Evolutionary conservation across 2,888 invertebrate species (phyloP).

Genomic region (Salpingus planirostris): DNA sequence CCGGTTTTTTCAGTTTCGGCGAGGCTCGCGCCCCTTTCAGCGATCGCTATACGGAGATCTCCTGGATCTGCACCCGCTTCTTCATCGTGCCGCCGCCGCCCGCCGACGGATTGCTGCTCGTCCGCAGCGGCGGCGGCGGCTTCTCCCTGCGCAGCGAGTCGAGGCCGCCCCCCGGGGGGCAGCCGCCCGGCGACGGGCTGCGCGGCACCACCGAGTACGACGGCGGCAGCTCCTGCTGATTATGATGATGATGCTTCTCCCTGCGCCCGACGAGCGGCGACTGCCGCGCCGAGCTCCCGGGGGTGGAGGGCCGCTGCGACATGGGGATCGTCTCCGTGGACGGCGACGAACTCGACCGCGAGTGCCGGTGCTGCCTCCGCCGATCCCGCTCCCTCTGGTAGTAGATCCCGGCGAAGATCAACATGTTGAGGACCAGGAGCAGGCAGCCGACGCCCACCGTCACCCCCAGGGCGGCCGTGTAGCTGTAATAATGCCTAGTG

Average conservation of each 20-base stretch:
- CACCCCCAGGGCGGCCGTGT: slow-evolving; percentile 68
- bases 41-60: slow-evolving; percentile 63
- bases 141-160: slow-evolving; percentile 29
- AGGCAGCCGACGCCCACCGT: slow-evolving; percentile 69
- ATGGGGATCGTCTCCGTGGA: slow-evolving; percentile 38
- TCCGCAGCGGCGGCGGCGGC: slow-evolving; percentile 38
- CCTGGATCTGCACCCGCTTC: slow-evolving; percentile 73
- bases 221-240: slow-evolving; percentile 41
- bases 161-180: too few species aligned
- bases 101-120: slow-evolving; percentile 31
- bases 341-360: slow-evolving; percentile 29
- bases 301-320: slow-evolving; percentile 39
- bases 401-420: slow-evolving; percentile 70
- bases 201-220: slow-evolving; percentile 44
- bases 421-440: slow-evolving; percentile 59
- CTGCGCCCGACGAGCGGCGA: slow-evolving; percentile 32
- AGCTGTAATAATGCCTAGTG: slow-evolving; percentile 54
- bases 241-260: slow-evolving; percentile 23
- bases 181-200: slow-evolving; percentile 26
- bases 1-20: slow-evolving; percentile 19
- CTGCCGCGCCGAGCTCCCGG: slow-evolving; percentile 37
- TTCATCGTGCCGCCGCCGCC: slow-evolving; percentile 50
- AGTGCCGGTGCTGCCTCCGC: slow-evolving; percentile 20
- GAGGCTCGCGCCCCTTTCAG: slow-evolving; percentile 24
- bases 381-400: slow-evolving; percentile 57